Conservation (phyloP, 2,888 invertebrate genomes). For the Orthosia incerta region DNA sequence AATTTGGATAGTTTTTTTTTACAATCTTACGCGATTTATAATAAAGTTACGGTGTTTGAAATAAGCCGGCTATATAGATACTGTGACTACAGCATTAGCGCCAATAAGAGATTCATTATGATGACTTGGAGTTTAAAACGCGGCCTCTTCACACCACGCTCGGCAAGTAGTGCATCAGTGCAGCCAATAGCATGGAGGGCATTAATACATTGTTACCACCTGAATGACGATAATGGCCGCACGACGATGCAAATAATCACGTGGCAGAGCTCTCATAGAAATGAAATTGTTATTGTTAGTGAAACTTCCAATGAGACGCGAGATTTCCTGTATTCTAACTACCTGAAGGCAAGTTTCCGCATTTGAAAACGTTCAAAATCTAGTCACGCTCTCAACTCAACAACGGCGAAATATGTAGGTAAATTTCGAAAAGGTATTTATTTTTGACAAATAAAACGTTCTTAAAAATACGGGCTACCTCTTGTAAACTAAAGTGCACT, state of each 20-base stretch:
- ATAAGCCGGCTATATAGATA: no score
- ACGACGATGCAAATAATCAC: constrained; percentile 2
- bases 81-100: neutral
- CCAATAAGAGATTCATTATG: neutral
- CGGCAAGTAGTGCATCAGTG: neutral
- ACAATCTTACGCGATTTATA: no score
- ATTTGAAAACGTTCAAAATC: neutral
- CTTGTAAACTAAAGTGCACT: neutral
- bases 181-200: neutral
- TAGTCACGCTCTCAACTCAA: neutral
- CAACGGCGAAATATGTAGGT: neutral
- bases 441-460: no score
- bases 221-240: constrained; percentile 1
- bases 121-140: neutral
- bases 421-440: no score
- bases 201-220: constrained; percentile 6
- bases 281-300: constrained; percentile 7
- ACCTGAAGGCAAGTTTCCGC: neutral
- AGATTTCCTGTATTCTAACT: neutral
- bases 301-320: neutral
- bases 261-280: neutral
- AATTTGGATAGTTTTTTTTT: no score
- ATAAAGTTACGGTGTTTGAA: no score
- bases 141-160: neutral
- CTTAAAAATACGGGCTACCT: no score